Evolutionary conservation across 2,113 vertebrate genomes (phyloP).

Genomic region (Sinocyclocheilus anophthalmus): DNA sequence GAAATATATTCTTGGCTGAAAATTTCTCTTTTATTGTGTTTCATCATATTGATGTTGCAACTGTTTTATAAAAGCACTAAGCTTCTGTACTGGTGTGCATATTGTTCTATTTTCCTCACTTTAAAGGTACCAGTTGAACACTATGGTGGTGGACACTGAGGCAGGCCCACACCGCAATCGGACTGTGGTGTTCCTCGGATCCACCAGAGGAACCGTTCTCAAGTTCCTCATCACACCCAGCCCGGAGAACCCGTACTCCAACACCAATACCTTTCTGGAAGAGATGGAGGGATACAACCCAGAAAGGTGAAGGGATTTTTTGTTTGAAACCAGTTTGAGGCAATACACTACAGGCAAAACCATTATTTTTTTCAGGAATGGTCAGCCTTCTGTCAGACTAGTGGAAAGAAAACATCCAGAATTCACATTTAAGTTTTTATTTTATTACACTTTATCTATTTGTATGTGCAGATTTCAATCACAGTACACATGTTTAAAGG

Average conservation of each 20-base stretch:
- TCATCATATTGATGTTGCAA: constrained; percentile 7
- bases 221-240: constrained; percentile 92
- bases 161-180: constrained; percentile 88
- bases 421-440: background rate
- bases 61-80: background rate
- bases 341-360: background rate
- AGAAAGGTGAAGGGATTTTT: constrained; percentile 77
- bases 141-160: constrained; percentile 87
- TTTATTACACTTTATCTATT: background rate
- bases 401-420: too few relatives aligned
- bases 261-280: constrained; percentile 86
- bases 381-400: too few relatives aligned
- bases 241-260: constrained; percentile 73
- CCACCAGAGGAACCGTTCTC: constrained; percentile 87
- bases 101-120: background rate
- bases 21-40: background rate
- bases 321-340: background rate
- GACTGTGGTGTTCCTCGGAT: constrained; percentile 91
- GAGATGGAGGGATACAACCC: constrained; percentile 93
- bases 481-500: too few relatives aligned
- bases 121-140: constrained; percentile 88
- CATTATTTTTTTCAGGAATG: background rate
- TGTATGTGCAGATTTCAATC: background rate
- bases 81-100: background rate
- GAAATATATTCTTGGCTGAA: background rate